Evolutionary conservation across 2,113 vertebrate species (phyloP), one percentile per base, ranked within the genome.

Genomic region (Centropus unirufus): DNA sequence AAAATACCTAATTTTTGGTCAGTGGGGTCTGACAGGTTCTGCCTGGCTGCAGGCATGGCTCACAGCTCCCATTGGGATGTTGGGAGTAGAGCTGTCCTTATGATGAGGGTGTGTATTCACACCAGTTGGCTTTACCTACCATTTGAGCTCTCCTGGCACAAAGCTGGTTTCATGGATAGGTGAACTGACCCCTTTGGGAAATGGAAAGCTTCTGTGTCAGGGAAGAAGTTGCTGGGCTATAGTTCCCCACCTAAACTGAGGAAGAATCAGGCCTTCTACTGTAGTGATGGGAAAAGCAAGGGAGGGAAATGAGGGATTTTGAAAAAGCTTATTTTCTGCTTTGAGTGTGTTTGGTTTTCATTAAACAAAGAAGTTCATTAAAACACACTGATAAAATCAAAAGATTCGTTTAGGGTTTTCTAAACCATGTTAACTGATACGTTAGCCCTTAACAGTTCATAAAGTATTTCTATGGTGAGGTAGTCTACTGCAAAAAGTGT

Each of bases 61-160:
- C 9, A 2, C 17, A 10, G 55, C 26, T 16, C 24, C 30, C 1
- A 66, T 14, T 0, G 0, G 18, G 4, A 9, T 1, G 4, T 39
- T 15, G 34, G 14, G 11, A 1, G 24, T 16, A 3, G 27, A 36
- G 57, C 39, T 61, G 64, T 26, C 27, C 2, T 7, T 30, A 22
- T 0, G 2, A 36, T 1, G 1, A 32, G 39, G 24, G 15, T 23
- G 27, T 2, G 4, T 23, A 72, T 26, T n/a, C 18, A 2, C 18
- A 4, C 22, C 14, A 2, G 7, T 12, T 9, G 59, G 14, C 17
- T 11, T 66, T 30, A 2, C 10, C 0, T 13, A 27, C 18, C 23
- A 6, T 29, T 2, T 12, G 40, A 12, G 36, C 40, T n/a, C 0
- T 2, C 2, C 11, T 5, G 51, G 51, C 9, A 7, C 58, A 15